Base-by-base conservation (phyloP, 92 coral and sea anemone species). In the Palythoa heliodiscus region DNA sequence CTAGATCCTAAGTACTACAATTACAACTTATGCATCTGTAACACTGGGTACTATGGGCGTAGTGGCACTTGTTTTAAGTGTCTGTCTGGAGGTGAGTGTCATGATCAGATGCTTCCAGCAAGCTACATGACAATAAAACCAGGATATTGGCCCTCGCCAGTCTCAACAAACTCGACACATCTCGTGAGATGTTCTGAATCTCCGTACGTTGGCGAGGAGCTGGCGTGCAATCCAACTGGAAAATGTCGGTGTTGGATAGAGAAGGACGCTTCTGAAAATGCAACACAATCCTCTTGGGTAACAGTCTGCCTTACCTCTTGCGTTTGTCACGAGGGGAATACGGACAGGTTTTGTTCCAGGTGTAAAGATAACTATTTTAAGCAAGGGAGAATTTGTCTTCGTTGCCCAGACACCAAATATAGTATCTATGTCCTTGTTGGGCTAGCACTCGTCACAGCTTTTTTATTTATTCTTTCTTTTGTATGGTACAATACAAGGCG, bases 61-160 rank as follows among this genome's bases (percentile, higher is more conserved):
- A 82, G 90, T 6, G 79, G 80, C 13, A 71, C 66, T 37, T 94
- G 98, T 60, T 58, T 85, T 5, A 71, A 75, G 68, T 94, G 98
- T 76, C 90, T 94, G 98, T 25, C 48, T 17, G 92, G 92, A 1
- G 98, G 91, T 11, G 55, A 22, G 76, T 94, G 98, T 68, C 25
- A 83, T 10, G 86, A 84, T 24, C 53, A 90, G 22, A 66, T 83
- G 73, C 57, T 55, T 5, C 85, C 89, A n/a, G 84, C 85, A 43
- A 87, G 87, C 52, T 39, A 73, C 48, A 92, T 94, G 98, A 89
- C 91, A 20, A 86, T 94, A 7, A 86, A 77, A 12, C 78, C 25
- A 23, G 95, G 98, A 48, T 92, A 86, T 71, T 94, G 95, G 95
- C 95, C 98, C 24, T 94, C 89, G 29, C 91, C 92, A 22, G 84